Conservation (phyloP, 2,113 vertebrate genomes). For the Cephalopholis sonnerati region DNA sequence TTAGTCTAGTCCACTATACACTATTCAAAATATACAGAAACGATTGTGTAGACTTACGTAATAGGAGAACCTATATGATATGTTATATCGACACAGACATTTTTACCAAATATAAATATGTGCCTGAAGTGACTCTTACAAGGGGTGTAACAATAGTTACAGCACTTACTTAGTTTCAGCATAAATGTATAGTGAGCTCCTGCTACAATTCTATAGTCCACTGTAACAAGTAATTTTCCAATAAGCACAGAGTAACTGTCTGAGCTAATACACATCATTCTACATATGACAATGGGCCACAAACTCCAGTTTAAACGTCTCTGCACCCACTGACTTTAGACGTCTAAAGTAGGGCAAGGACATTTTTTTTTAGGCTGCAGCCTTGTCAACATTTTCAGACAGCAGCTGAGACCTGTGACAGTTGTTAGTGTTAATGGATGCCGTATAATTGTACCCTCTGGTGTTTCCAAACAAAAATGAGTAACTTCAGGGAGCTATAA, state of each 20-base stretch:
- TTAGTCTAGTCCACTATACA: no score
- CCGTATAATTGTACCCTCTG: slow-evolving; percentile 21
- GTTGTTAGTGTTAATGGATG: not conserved
- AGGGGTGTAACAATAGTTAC: no score
- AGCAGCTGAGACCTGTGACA: slow-evolving; percentile 45
- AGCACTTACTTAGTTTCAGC: no score
- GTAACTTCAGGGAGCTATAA: not conserved
- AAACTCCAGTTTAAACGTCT: not conserved
- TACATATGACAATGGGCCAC: not conserved
- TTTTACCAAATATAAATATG: no score
- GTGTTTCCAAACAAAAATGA: slow-evolving; percentile 14
- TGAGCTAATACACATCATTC: not conserved
- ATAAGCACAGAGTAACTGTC: not conserved
- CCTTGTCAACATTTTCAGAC: slow-evolving; percentile 23
- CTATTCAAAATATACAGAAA: no score
- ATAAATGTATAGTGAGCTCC: not conserved
- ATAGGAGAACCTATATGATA: no score
- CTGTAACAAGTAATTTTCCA: not conserved
- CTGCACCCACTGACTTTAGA: not conserved
- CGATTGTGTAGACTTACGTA: no score
- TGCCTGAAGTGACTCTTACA: no score
- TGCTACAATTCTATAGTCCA: not conserved
- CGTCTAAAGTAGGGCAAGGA: slow-evolving; percentile 6
- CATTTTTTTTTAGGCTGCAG: not conserved
- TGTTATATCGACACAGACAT: no score